phyloP scores from a whole-genome alignment of 2,113 vertebrate species.

The Gambusia affinis region DNA sequence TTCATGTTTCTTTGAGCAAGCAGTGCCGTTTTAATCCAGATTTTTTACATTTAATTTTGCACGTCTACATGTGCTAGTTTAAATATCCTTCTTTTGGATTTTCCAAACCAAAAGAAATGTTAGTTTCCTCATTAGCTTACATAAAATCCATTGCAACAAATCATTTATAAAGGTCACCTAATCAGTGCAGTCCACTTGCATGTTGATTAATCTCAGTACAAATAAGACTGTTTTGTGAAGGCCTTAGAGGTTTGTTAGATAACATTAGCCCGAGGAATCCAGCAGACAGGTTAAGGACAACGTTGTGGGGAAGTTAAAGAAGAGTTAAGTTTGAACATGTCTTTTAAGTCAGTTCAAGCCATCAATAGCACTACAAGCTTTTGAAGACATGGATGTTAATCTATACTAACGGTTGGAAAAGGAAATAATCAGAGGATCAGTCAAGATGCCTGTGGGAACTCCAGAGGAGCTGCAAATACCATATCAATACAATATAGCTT shows the following conservation, averaged over 20 bases:
- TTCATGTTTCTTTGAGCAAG: slow-evolving; percentile 32
- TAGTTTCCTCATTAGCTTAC: background rate
- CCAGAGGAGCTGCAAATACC: no score
- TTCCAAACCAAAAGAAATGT: background rate
- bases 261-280: background rate
- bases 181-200: no score
- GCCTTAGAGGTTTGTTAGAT: no score
- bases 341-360: background rate
- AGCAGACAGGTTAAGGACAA: background rate
- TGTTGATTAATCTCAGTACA: no score
- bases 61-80: background rate
- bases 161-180: no score
- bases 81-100: background rate
- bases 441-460: no score
- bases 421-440: no score
- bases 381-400: no score
- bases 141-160: no score
- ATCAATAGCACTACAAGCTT: background rate
- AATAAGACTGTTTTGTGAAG: no score
- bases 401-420: no score
- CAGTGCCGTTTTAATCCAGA: slow-evolving; percentile 52
- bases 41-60: slow-evolving; percentile 1
- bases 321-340: background rate
- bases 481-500: no score
- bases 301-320: background rate